Base-by-base conservation (phyloP, 2,113 vertebrate species). In the Xiphias gladius region DNA sequence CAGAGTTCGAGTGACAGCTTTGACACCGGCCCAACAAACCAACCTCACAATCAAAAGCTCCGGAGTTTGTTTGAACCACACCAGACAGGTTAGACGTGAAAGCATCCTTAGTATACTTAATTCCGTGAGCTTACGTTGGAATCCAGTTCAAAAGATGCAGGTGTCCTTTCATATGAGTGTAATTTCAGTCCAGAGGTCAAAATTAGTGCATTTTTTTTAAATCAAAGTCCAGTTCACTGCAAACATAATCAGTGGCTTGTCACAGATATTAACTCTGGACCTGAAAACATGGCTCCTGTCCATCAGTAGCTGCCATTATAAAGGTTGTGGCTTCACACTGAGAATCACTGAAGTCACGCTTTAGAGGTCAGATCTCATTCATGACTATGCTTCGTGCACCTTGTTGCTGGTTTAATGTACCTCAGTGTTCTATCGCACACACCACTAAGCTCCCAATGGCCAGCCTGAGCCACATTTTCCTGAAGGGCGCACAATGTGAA, bases 321-420 rank as follows among this genome's bases (percentile, higher is more conserved):
- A 63, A 79, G 71, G 24, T 46, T 22, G 32, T 14, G n/a, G 70
- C 79, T 68, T 59, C 81, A 58, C 65, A 62, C 43, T 1, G 79
- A 81, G 69, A 55, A 77, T 57, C 74, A 7, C 1, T 39, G 35
- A 30, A 79, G 86, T 88, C 81, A 66, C 76, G 70, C 83, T 63
- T 59, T 73, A 46, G 75, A 70, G 85, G 80, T 66, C 78, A 63
- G 64, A 62, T 32, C 80, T 79, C 73, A 50, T 93, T 91, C 81
- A 89, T 67, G 86, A 85, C 84, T 50, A 78, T 26, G 75, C 83
- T 35, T 24, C 59, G 5, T 81, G 88, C 76, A 81, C 72, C 89
- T 90, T 72, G 65, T 88, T 84, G 86, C 65, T 32, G 87, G 86
- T 85, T 91, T 91, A 91, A 94, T 90, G 90, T 84, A 72, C 83